Percentiles rank a stretch among this genome's conserved stretches.
Conservation (phyloP, 2,888 invertebrate genomes). For the Helobdella robusta region DNA sequence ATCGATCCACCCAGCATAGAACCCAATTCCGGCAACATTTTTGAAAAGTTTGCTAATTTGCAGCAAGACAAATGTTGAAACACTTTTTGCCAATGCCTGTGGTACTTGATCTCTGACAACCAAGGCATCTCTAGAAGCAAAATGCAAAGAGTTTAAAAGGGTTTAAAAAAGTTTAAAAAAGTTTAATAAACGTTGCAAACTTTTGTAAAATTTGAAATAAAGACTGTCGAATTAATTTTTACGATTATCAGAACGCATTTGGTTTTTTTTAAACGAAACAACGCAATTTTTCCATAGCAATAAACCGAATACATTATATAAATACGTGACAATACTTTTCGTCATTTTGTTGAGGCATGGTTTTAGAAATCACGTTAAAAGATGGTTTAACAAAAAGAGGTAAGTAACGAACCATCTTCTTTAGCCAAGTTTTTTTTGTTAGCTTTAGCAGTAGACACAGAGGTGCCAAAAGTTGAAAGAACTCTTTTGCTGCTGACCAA, state of each 20-base stretch:
- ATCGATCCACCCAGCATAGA: conserved; percentile 73
- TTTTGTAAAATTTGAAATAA: too few species aligned
- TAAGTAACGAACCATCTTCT: conserved; percentile 23
- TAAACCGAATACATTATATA: too few species aligned
- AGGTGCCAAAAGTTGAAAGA: conserved; percentile 61
- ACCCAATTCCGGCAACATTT: conserved; percentile 55
- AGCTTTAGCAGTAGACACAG: conserved; percentile 40
- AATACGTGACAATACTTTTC: too few species aligned
- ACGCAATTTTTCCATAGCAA: too few species aligned
- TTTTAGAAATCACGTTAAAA: background rate
- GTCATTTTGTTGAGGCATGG: background rate
- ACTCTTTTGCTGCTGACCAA: conserved; percentile 89
- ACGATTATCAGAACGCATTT: too few species aligned
- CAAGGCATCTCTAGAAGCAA: too few species aligned
- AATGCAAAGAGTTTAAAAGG: too few species aligned
- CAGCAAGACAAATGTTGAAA: conserved; percentile 70
- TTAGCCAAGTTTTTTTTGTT: conserved; percentile 27
- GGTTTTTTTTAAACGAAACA: too few species aligned
- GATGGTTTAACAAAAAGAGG: background rate
- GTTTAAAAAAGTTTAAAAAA: too few species aligned
- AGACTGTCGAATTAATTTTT: too few species aligned
- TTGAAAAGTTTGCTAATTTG: conserved; percentile 58
- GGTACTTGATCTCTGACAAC: conserved; percentile 54
- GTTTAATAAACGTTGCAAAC: too few species aligned
- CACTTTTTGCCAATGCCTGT: conserved; percentile 88